phyloP scores from a whole-genome alignment of 2,113 vertebrate species.

The Corythornis madagascariensis region DNA sequence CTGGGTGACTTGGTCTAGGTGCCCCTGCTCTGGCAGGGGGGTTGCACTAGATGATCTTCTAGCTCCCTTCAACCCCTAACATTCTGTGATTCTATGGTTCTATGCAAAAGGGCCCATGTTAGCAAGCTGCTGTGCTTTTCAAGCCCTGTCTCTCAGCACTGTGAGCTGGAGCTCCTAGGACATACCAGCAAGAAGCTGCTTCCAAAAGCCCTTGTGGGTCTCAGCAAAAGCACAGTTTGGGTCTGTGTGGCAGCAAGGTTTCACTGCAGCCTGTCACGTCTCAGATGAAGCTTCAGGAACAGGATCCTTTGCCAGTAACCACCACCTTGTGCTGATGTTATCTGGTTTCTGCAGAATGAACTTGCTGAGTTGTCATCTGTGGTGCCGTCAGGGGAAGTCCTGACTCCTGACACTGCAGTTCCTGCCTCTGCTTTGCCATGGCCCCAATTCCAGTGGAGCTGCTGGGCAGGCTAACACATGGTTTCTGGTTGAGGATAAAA shows the following conservation, averaged over 20 bases:
- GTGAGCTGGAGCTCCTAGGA: background rate
- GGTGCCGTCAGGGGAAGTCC: slow-evolving; percentile 72
- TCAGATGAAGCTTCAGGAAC: slow-evolving; percentile 65
- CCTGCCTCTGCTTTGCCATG: slow-evolving; percentile 12
- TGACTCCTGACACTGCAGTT: slow-evolving; percentile 61
- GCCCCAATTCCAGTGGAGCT: background rate
- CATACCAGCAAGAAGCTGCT: background rate
- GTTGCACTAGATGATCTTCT: too few relatives aligned
- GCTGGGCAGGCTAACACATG: background rate
- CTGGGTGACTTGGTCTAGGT: too few relatives aligned
- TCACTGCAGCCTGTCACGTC: slow-evolving; percentile 30
- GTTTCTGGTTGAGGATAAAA: background rate
- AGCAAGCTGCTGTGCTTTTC: background rate
- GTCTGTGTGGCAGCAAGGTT: background rate
- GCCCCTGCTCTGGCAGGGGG: too few relatives aligned
- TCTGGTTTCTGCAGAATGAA: slow-evolving; percentile 79
- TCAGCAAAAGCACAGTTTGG: background rate
- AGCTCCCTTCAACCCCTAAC: too few relatives aligned
- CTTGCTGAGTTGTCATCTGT: slow-evolving; percentile 62
- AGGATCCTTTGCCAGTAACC: slow-evolving; percentile 71
- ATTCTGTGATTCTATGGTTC: too few relatives aligned
- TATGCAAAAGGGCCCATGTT: background rate
- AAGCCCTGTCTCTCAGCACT: background rate
- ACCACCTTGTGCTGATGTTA: slow-evolving; percentile 74
- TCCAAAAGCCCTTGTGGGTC: background rate